These are phyloP conservation scores for Harpagoxenus sublaevis DNA, from an alignment of 2,888 invertebrate genomes.

Conservation along the genomic window DNA sequence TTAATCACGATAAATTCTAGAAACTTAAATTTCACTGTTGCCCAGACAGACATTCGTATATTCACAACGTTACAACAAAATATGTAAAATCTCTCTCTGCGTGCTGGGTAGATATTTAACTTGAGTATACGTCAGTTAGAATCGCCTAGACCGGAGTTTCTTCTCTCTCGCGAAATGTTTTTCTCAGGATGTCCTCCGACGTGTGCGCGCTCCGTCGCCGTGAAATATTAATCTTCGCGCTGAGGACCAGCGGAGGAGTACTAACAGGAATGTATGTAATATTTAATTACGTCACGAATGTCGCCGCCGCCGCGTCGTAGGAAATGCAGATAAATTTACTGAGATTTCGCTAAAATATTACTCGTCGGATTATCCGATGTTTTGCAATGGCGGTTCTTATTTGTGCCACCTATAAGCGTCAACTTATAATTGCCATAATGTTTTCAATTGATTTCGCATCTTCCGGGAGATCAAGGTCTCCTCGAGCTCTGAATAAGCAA, in stretches of 20 bases:
- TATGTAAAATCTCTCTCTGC: conserved; percentile 22
- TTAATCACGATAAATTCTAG: neutral
- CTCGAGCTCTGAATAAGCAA: neutral
- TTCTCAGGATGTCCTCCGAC: conserved; percentile 52
- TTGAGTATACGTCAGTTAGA: conserved; percentile 29
- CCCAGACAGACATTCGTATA: neutral
- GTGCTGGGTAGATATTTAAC: conserved; percentile 39
- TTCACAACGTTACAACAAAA: neutral
- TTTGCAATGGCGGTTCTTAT: conserved; percentile 19
- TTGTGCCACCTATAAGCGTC: conserved; percentile 5
- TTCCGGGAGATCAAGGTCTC: neutral
- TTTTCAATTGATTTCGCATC: conserved; percentile 33
- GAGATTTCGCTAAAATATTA: conserved; percentile 65
- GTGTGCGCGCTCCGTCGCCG: conserved; percentile 43
- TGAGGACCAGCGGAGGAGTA: conserved; percentile 50
- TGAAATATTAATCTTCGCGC: conserved; percentile 69
- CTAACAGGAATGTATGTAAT: conserved; percentile 70
- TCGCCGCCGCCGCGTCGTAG: conserved; percentile 33
- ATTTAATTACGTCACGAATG: conserved; percentile 71
- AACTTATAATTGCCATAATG: conserved; percentile 44
- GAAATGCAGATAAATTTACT: conserved; percentile 49
- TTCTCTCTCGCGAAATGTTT: conserved; percentile 62
- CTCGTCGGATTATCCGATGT: conserved; percentile 44
- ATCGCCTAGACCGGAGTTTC: conserved; percentile 33
- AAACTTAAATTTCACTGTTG: neutral